phyloP scores from a whole-genome alignment of 2,888 invertebrate genomes.

The Tetrapedia diversipes region DNA sequence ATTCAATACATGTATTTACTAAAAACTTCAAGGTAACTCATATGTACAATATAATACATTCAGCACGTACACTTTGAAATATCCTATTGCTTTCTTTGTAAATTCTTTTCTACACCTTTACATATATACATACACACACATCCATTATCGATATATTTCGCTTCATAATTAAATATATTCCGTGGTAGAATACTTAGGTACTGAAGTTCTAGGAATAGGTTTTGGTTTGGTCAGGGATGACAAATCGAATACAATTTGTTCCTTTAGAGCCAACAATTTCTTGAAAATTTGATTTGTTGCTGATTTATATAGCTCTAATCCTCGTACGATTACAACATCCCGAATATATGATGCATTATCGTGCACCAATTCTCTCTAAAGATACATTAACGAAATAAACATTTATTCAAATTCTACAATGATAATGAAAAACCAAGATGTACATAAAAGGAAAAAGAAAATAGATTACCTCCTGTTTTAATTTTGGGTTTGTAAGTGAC shows the following conservation, averaged over 20 bases:
- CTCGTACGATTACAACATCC: conserved; percentile 84
- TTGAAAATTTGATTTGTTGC: conserved; percentile 76
- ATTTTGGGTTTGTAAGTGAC: conserved; percentile 84
- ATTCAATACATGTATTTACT: conserved; percentile 54
- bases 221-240: conserved; percentile 83
- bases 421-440: background rate
- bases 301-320: conserved; percentile 79
- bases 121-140: background rate
- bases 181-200: conserved; percentile 88
- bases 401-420: background rate
- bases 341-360: conserved; percentile 88
- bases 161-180: conserved; percentile 83
- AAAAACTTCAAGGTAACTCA: conserved; percentile 37
- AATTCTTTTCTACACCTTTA: background rate
- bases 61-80: conserved; percentile 5
- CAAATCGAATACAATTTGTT: conserved; percentile 86
- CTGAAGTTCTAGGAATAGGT: conserved; percentile 85
- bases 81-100: conserved; percentile 9
- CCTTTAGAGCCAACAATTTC: conserved; percentile 79
- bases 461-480: conserved; percentile 84
- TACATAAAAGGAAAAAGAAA: background rate
- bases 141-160: conserved; percentile 8
- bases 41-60: conserved; percentile 72
- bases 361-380: conserved; percentile 86
- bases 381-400: background rate